Evolutionary conservation across 2,888 invertebrate species (phyloP).

Genomic region (Hydrotaea diabolus): DNA sequence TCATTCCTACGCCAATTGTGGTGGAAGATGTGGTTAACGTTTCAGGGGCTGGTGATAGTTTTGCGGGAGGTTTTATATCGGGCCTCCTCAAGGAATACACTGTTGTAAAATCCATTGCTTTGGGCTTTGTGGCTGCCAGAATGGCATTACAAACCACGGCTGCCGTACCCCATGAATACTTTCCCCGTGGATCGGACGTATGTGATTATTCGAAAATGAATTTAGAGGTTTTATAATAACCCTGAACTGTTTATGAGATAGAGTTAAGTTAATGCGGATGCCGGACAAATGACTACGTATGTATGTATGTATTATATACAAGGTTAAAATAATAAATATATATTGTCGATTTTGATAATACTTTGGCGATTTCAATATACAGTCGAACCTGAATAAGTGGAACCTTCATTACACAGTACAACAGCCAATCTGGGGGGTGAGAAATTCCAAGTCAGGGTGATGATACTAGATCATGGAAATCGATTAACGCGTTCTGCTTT

Average conservation of each 20-base stretch:
- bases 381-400: too few species aligned
- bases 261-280: background rate
- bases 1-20: conserved; percentile 71
- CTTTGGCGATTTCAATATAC: too few species aligned
- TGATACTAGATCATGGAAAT: too few species aligned
- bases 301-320: too few species aligned
- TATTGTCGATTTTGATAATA: too few species aligned
- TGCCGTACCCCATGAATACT: conserved; percentile 83
- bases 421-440: too few species aligned
- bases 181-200: conserved; percentile 46
- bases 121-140: conserved; percentile 85
- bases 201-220: background rate
- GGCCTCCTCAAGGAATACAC: conserved; percentile 83
- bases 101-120: conserved; percentile 83
- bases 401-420: too few species aligned
- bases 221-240: background rate
- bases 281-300: too few species aligned
- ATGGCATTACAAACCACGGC: conserved; percentile 83
- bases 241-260: background rate
- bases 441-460: too few species aligned
- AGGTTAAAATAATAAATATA: too few species aligned
- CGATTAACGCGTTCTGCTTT: too few species aligned
- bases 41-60: conserved; percentile 91
- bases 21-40: conserved; percentile 84
- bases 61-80: conserved; percentile 86